Conservation (phyloP, 1,140 invertebrate genomes). For the Melipona quadrifasciata region DNA sequence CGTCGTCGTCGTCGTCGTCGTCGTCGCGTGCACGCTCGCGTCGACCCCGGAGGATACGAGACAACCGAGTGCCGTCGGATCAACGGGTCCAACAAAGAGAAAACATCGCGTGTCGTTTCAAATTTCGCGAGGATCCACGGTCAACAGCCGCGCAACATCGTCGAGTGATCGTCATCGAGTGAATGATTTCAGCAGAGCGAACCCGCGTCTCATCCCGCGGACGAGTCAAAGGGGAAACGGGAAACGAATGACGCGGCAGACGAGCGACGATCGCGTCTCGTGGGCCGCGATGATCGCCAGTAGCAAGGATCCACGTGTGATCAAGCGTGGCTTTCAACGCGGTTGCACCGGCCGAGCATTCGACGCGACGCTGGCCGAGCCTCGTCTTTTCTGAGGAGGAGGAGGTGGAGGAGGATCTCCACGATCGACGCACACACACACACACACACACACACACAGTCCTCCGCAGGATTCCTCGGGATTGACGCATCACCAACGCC, state of each 20-base stretch:
- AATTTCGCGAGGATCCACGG: neutral
- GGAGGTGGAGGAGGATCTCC: neutral
- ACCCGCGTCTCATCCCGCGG: too few species aligned
- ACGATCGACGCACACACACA: too few species aligned
- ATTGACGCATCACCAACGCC: too few species aligned
- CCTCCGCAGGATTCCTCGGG: too few species aligned
- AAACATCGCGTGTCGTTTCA: neutral
- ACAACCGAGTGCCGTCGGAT: too few species aligned
- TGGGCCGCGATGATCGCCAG: conserved; percentile 32
- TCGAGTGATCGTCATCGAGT: neutral
- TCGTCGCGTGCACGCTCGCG: conserved; percentile 57
- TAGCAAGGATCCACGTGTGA: conserved; percentile 34
- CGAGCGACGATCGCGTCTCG: neutral
- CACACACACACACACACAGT: too few species aligned
- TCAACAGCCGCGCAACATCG: conserved; percentile 3
- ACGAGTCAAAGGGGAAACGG: neutral
- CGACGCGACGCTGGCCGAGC: neutral
- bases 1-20: conserved; percentile 45
- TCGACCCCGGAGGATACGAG: conserved; percentile 5
- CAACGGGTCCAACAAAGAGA: too few species aligned
- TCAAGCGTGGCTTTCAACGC: conserved; percentile 45
- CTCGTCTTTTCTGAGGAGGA: conserved; percentile 29
- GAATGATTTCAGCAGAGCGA: neutral
- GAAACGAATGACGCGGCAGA: conserved; percentile 37
- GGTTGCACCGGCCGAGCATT: conserved; percentile 13